Percentiles rank a stretch among this genome's conserved stretches.
phyloP scores from a whole-genome alignment of 1,140 invertebrate species.

The Dolichoris vasculosae region DNA sequence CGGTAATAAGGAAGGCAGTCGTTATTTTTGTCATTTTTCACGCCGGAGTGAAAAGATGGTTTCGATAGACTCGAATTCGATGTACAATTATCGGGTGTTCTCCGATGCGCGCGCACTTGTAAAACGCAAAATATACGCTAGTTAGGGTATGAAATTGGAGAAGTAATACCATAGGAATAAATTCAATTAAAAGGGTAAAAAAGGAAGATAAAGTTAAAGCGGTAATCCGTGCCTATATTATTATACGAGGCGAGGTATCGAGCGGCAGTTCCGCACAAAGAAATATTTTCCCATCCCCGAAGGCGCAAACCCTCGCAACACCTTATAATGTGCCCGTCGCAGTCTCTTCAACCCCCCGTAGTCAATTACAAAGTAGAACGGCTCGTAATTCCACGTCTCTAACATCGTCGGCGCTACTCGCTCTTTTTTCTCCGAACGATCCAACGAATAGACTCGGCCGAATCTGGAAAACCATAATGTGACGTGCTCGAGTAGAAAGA shows the following conservation, averaged over 20 bases:
- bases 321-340: slow-evolving; percentile 3
- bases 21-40: neutral
- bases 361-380: slow-evolving; percentile 39
- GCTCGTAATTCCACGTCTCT: neutral
- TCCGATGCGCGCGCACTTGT: neutral
- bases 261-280: neutral
- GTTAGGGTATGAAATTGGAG: neutral
- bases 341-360: neutral
- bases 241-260: neutral
- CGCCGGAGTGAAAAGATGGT: neutral
- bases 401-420: neutral
- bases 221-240: neutral
- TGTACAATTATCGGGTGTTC: neutral
- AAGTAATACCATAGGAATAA: neutral
- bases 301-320: slow-evolving; percentile 36
- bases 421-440: neutral
- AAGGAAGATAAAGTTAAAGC: neutral
- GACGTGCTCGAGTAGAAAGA: no score
- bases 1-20: neutral
- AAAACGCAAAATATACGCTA: neutral
- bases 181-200: slow-evolving; percentile 27
- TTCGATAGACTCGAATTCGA: neutral
- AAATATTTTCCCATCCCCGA: slow-evolving; percentile 34
- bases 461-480: slow-evolving; percentile 41
- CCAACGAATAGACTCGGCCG: neutral